Conservation (phyloP, 2,797 vertebrate species). For the Pteropus rufus region DNA sequence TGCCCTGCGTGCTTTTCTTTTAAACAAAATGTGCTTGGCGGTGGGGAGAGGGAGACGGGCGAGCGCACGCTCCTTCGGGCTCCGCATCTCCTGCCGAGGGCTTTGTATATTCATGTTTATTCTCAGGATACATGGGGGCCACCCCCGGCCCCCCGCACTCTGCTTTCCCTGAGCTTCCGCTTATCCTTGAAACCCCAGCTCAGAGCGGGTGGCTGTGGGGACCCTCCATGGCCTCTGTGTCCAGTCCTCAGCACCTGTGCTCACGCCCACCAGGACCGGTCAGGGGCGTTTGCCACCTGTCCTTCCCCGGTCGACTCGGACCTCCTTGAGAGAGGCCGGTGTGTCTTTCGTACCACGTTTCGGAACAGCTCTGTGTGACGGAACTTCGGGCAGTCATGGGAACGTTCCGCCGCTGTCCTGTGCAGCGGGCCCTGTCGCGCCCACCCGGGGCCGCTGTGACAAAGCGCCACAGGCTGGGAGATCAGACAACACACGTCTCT, state of each 20-base stretch:
- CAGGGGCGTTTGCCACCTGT: rapidly evolving
- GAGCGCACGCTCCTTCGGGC: too few species aligned
- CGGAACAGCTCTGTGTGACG: background rate
- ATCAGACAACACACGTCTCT: background rate
- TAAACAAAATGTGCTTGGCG: background rate
- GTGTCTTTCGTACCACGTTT: too few species aligned
- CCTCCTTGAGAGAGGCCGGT: background rate
- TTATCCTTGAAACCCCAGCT: background rate
- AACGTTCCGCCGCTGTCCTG: too few species aligned
- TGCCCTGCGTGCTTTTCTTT: background rate
- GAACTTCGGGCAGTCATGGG: too few species aligned
- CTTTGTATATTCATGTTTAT: background rate
- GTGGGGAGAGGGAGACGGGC: background rate
- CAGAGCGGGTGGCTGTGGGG: background rate
- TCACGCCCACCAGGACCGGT: rapidly evolving
- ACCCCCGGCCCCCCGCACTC: rapidly evolving
- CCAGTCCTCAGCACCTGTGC: background rate
- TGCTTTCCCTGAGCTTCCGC: background rate
- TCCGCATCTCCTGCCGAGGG: background rate
- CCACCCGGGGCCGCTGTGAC: background rate
- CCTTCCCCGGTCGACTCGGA: background rate
- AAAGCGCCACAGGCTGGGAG: background rate
- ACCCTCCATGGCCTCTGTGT: rapidly evolving
- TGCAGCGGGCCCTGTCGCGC: too few species aligned
- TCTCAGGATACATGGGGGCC: background rate